Percentiles rank a stretch among this genome's conserved stretches.
Conservation (phyloP, 2,113 vertebrate species). For the Ameiurus melas region DNA sequence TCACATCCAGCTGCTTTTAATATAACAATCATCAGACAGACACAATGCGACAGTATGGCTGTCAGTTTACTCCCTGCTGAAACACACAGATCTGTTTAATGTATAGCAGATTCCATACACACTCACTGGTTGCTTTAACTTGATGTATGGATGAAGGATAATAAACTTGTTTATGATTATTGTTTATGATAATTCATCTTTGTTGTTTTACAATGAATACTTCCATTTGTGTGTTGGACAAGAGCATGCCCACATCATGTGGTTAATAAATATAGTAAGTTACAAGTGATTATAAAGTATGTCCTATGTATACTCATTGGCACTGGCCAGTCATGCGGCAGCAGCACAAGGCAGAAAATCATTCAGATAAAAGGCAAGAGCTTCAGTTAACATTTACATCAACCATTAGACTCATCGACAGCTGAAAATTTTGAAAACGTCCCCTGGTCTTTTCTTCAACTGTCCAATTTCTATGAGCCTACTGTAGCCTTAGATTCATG, state of each 20-base stretch:
- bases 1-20: constrained; percentile 48
- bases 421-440: background rate
- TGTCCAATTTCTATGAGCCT: background rate
- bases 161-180: background rate
- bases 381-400: background rate
- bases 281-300: background rate
- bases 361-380: background rate
- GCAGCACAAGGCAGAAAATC: background rate
- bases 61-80: constrained; percentile 15
- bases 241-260: constrained; percentile 64
- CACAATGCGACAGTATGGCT: constrained; percentile 32
- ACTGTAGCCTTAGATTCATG: background rate
- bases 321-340: background rate
- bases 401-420: background rate
- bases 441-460: background rate
- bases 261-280: constrained; percentile 66
- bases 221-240: constrained; percentile 61
- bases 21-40: constrained; percentile 46
- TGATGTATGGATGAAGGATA: background rate
- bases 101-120: background rate
- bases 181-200: background rate
- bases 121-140: background rate
- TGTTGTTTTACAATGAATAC: background rate
- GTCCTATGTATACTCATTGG: background rate
- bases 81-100: constrained; percentile 30